Percentiles rank a stretch among this genome's conserved stretches.
Conservation (phyloP, 2,113 vertebrate genomes). For the Colinus virginianus region DNA sequence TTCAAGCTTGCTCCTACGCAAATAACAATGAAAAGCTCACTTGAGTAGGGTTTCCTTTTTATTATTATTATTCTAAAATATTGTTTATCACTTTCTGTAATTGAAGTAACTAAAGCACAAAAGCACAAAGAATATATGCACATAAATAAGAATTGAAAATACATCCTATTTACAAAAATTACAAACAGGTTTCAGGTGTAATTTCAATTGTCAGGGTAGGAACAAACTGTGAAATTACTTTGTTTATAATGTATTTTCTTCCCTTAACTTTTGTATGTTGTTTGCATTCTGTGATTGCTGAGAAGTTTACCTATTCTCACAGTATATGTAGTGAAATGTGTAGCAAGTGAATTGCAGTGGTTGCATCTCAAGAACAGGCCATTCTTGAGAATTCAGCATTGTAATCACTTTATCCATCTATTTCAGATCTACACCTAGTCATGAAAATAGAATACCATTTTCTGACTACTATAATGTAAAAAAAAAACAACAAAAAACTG, state of each 20-base stretch:
- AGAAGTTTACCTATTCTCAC: background rate
- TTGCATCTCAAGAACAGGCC: background rate
- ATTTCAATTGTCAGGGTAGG: constrained; percentile 38
- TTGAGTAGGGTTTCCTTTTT: constrained; percentile 48
- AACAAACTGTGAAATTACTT: constrained; percentile 17
- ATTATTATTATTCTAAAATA: constrained; percentile 12
- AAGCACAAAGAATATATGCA: constrained; percentile 21
- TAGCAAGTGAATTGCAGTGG: background rate
- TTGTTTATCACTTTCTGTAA: constrained; percentile 63
- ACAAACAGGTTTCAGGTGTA: constrained; percentile 68
- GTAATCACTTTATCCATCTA: constrained; percentile 1
- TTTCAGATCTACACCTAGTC: constrained; percentile 2
- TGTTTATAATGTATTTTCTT: background rate
- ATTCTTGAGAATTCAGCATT: background rate
- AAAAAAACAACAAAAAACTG: background rate
- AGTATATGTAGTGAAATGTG: background rate
- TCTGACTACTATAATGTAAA: constrained; percentile 9
- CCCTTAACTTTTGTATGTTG: constrained; percentile 27
- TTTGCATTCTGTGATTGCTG: constrained; percentile 9
- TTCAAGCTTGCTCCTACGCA: constrained; percentile 57
- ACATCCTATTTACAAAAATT: constrained; percentile 67
- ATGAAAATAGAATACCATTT: constrained; percentile 7
- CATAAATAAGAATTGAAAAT: constrained; percentile 68
- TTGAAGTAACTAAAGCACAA: constrained; percentile 62
- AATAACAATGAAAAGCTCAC: constrained; percentile 60